Evolutionary conservation across 2,888 invertebrate genomes (phyloP).

Genomic region (Galeruca laticollis): DNA sequence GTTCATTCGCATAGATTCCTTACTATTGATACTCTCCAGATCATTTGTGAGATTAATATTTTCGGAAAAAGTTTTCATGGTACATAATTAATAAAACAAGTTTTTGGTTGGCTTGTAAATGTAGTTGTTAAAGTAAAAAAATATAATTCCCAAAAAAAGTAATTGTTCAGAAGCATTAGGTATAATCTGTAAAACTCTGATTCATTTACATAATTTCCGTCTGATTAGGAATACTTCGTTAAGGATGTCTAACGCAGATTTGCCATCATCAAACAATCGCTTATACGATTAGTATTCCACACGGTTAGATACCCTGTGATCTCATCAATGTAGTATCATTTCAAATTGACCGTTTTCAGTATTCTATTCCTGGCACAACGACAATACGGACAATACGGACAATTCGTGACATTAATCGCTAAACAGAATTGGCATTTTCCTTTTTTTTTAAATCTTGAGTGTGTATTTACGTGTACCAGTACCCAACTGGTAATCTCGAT

Average conservation of each 20-base stretch:
- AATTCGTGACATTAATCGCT: conserved; percentile 52
- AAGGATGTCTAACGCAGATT: conserved; percentile 21
- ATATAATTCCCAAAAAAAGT: too few relatives aligned
- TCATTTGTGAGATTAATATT: too few relatives aligned
- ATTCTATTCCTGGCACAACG: conserved; percentile 46
- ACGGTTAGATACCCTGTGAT: conserved; percentile 50
- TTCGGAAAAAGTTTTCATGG: too few relatives aligned
- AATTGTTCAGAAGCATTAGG: too few relatives aligned
- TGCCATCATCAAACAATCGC: conserved; percentile 35
- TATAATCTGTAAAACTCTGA: too few relatives aligned
- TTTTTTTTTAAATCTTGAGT: conserved; percentile 25
- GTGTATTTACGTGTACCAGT: background rate
- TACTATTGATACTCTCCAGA: too few relatives aligned
- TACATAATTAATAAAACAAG: too few relatives aligned
- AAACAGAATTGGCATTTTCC: conserved; percentile 37
- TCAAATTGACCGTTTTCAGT: conserved; percentile 55
- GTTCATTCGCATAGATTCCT: too few relatives aligned
- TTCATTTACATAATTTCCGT: too few relatives aligned
- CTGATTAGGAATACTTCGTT: conserved; percentile 4
- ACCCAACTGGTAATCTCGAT: too few relatives aligned
- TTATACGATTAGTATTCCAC: conserved; percentile 53
- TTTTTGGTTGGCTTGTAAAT: too few relatives aligned
- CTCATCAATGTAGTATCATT: conserved; percentile 54
- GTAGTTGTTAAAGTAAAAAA: too few relatives aligned
- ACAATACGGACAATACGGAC: conserved; percentile 50